These are phyloP conservation scores for Merops nubicus DNA, from an alignment of 2,113 vertebrate genomes.

Conservation along the genomic window DNA sequence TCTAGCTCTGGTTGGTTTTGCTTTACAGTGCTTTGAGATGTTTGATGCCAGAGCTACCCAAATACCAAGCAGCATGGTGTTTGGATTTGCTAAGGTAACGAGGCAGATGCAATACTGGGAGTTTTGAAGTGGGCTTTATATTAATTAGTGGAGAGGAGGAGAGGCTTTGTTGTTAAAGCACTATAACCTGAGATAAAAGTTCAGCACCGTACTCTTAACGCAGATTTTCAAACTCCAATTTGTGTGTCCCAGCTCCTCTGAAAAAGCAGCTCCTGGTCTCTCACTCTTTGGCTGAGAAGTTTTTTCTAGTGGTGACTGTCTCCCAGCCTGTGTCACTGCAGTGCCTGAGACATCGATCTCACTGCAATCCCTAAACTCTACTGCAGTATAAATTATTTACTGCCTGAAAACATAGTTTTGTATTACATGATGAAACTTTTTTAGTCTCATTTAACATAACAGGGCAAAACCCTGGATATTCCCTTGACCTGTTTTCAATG, in stretches of 20 bases:
- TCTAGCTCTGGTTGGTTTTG: neutral
- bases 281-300: neutral
- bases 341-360: neutral
- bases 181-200: neutral
- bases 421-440: neutral
- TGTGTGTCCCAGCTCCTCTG: neutral
- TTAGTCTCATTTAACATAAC: neutral
- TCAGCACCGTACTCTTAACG: neutral
- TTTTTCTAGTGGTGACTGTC: neutral
- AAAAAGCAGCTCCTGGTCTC: neutral
- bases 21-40: neutral
- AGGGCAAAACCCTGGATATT: neutral
- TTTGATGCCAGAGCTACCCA: neutral
- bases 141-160: neutral
- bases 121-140: neutral
- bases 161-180: neutral
- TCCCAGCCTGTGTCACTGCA: neutral
- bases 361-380: neutral
- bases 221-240: neutral
- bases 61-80: neutral
- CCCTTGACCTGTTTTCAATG: neutral
- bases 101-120: neutral
- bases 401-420: neutral
- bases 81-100: conserved; percentile 23
- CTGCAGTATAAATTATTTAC: neutral